Evolutionary conservation across 2,113 vertebrate species (phyloP), one percentile per base, ranked within the genome.

Genomic region (Haliaeetus leucogaster): DNA sequence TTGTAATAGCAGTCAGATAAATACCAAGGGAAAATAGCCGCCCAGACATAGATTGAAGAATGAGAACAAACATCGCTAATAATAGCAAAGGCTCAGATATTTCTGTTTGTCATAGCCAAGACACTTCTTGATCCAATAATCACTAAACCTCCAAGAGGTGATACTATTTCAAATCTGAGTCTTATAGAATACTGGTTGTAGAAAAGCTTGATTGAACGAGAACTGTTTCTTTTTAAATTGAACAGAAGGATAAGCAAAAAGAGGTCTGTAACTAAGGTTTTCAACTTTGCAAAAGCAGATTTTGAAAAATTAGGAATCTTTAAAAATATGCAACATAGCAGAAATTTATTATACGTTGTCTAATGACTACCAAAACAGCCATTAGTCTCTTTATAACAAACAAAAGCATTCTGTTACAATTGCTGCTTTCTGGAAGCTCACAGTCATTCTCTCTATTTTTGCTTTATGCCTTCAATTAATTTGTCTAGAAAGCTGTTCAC

Each of bases 91-190:
- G 36, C 48, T 95, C 61, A 72, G 70, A 45, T 87, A 76, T 80
- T 87, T 94, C 45, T 94, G 62, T 82, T 95, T 94, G 84, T 88
- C 58, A 32, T 62, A 93, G 48, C 38, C 56, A 82, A 59, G 77
- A 67, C 61, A 72, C 13, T 95, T 94, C 58, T 94, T 90, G 92
- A 82, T 95, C 84, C 48, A 90, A 56, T 76, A 91, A 93, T 95
- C 84, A 62, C 66, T 85, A 80, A 90, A 82, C 58, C 47, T 94
- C 53, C 30, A 76, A 89, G 70, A 94, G 42, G 50, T 62, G 72
- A 73, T 77, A 36, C 36, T 81, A 2, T 62, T 87, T 94, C 36
- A 90, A 48, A 72, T 89, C 47, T 52, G 66, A 93, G 58, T 74
- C 63, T 86, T 56, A 73, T 0, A 84, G 91, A 89, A 81, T 81